phyloP scores from a whole-genome alignment of 2,113 vertebrate species.

The Ptilonorhynchus violaceus region DNA sequence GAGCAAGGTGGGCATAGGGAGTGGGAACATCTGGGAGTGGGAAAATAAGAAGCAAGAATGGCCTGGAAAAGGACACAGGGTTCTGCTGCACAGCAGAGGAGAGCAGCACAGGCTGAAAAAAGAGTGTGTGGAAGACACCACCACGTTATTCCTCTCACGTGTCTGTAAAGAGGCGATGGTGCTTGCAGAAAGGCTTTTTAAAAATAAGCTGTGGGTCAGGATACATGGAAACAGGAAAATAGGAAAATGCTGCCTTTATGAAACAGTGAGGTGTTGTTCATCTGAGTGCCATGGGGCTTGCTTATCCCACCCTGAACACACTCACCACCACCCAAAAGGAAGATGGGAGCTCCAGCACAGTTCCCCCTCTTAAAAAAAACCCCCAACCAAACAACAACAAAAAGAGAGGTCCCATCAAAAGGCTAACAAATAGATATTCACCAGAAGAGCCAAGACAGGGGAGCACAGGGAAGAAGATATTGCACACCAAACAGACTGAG shows the following conservation, averaged over 20 bases:
- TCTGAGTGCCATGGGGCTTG: background rate
- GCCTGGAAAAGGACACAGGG: background rate
- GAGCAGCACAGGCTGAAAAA: background rate
- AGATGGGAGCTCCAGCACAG: background rate
- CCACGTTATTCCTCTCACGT: accelerated
- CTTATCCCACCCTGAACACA: background rate
- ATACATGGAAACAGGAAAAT: background rate
- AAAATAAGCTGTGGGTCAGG: background rate
- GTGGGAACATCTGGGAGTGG: background rate
- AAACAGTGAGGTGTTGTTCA: background rate
- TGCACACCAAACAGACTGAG: background rate
- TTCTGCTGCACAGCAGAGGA: background rate
- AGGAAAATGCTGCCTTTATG: background rate
- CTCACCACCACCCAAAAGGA: background rate
- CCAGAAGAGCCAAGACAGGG: background rate
- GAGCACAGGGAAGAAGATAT: background rate
- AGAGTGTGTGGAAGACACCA: background rate
- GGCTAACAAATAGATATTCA: background rate
- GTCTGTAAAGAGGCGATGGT: accelerated
- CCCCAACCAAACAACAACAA: no score
- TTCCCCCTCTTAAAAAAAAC: background rate
- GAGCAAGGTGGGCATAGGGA: background rate
- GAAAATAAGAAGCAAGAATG: background rate
- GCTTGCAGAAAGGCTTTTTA: background rate
- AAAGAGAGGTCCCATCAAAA: background rate